Evolutionary conservation across 2,113 vertebrate species (phyloP), one percentile per base, ranked within the genome.

Genomic region (Cepphus grylle): DNA sequence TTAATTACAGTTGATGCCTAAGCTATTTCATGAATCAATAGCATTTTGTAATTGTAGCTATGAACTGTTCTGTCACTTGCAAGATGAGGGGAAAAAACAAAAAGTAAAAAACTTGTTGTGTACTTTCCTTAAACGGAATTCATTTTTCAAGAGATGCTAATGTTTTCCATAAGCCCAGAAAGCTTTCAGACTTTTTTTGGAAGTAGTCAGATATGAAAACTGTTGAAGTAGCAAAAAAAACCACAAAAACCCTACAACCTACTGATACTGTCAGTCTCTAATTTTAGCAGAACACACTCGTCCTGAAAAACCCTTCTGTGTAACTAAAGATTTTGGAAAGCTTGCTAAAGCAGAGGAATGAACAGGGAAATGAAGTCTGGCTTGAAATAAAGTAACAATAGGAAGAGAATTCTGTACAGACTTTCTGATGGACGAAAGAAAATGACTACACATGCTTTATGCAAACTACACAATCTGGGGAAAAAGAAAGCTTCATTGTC

Each of bases 1-100:
- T 94, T 96, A 93, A 91, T 92, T 95, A 50, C 50, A 86, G 34
- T 86, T 95, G 45, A 23, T 88, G 61, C 27, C 86, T 50, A 86
- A 84, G 32, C 8, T 93, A 13, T 81, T 55, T 88, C 19, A 78
- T 77, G 26, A 89, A 93, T 90, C 81, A 66, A 71, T n/a, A 85
- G 7, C 36, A 65, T 78, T 94, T 95, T 90, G n/a, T 59, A 85
- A 70, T 83, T 77, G 43, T 79, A 74, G 45, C 29, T 94, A 71
- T 67, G 30, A 88, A 81, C 59, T 91, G 16, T 86, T 95, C 50
- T 93, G 42, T 84, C 78, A 91, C 77, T 91, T 91, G 43, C 17
- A 62, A 61, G 11, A 52, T 3, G 1, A 6, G 12, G 13, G 12
- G 14, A 9, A 34, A 8, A 27, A 8, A 20, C 7, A 38, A 49